phyloP scores from a whole-genome alignment of 92 coral and sea anemone genomes.

The Palythoa heliodiscus region DNA sequence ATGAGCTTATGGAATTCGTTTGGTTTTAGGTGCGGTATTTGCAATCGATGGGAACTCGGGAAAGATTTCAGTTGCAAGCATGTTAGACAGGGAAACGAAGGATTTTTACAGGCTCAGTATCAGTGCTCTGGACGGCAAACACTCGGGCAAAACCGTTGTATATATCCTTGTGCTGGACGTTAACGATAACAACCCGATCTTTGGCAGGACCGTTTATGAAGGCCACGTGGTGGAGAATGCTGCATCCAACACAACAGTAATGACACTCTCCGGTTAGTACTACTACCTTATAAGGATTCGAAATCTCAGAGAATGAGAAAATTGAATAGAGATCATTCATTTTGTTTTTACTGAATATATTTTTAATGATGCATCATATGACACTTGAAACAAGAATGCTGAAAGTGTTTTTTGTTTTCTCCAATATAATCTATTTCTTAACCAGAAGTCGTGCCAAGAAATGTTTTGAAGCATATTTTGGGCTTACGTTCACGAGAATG shows the following conservation, averaged over 20 bases:
- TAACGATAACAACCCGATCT: constrained; percentile 88
- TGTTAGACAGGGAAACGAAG: constrained; percentile 74
- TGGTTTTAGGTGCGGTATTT: constrained; percentile 66
- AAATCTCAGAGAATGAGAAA: not conserved
- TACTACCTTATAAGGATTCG: not conserved
- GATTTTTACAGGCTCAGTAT: constrained; percentile 70
- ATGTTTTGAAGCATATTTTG: too few species aligned
- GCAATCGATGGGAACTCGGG: constrained; percentile 77
- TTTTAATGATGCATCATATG: too few species aligned
- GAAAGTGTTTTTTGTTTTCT: too few species aligned
- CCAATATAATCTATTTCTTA: too few species aligned
- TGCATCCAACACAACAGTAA: constrained; percentile 63
- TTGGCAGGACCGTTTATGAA: constrained; percentile 57
- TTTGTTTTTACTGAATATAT: too few species aligned
- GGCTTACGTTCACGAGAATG: too few species aligned
- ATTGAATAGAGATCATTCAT: too few species aligned
- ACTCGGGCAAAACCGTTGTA: constrained; percentile 77
- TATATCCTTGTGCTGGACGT: constrained; percentile 63
- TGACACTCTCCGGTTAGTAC: constrained; percentile 50
- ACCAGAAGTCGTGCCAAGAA: too few species aligned
- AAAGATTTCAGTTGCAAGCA: constrained; percentile 71
- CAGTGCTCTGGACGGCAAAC: constrained; percentile 88
- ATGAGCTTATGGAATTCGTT: not conserved
- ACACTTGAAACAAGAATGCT: too few species aligned
- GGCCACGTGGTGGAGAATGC: constrained; percentile 69